Evolutionary conservation across 2,888 invertebrate species (phyloP).

Genomic region (Acleris sparsana): DNA sequence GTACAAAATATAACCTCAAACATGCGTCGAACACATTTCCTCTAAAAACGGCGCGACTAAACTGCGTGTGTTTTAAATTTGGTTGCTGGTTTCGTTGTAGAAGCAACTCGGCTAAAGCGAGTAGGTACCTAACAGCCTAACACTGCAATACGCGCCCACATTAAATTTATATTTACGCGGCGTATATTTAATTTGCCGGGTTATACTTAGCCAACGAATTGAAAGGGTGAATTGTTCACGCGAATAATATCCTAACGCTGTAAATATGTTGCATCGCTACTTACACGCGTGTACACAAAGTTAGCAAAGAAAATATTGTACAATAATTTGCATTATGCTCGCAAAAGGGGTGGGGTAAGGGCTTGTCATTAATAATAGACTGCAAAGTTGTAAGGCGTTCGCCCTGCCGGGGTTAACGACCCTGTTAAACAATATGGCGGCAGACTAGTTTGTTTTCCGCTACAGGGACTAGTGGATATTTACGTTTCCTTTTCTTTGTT

Average conservation of each 20-base stretch:
- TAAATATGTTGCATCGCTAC: slow-evolving; percentile 16
- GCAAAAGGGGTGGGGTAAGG: slow-evolving; percentile 68
- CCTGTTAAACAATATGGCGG: slow-evolving; percentile 62
- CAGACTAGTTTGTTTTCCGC: slow-evolving; percentile 67
- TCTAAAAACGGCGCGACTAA: too few relatives aligned
- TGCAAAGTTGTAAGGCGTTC: slow-evolving; percentile 73
- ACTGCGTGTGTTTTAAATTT: too few relatives aligned
- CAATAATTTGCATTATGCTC: slow-evolving; percentile 78
- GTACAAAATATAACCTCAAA: too few relatives aligned
- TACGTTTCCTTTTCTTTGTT: slow-evolving; percentile 53
- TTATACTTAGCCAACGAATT: too few relatives aligned
- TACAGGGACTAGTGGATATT: slow-evolving; percentile 66
- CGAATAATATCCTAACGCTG: background rate
- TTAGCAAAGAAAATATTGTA: slow-evolving; percentile 72
- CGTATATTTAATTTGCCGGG: too few relatives aligned
- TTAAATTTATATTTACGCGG: too few relatives aligned
- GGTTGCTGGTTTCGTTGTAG: too few relatives aligned
- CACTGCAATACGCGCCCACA: too few relatives aligned
- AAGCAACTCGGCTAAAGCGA: too few relatives aligned
- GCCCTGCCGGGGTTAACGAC: slow-evolving; percentile 76
- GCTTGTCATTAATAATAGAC: slow-evolving; percentile 81
- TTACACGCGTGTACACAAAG: slow-evolving; percentile 21
- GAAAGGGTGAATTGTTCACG: background rate
- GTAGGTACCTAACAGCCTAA: too few relatives aligned
- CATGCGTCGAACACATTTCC: too few relatives aligned